phyloP scores from a whole-genome alignment of 2,888 invertebrate species.

The Ptilodon capucinus region DNA sequence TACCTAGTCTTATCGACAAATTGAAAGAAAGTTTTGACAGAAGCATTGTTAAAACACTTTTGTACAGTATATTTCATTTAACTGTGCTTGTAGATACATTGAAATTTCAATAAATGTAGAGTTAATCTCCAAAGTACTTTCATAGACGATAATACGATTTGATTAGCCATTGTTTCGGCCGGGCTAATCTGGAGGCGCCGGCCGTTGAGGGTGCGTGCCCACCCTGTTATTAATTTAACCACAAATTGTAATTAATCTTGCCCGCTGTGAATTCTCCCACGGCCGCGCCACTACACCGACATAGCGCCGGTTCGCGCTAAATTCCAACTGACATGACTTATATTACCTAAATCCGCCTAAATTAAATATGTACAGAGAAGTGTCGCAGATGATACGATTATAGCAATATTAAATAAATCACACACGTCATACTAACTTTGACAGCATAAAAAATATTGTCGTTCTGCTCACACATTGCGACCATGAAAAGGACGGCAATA shows the following conservation, averaged over 20 bases:
- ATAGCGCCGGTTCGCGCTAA: slow-evolving; percentile 32
- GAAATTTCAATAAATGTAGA: too few relatives aligned
- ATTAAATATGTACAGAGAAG: slow-evolving; percentile 27
- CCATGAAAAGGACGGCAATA: too few relatives aligned
- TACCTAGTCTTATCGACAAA: too few relatives aligned
- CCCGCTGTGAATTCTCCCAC: slow-evolving; percentile 69
- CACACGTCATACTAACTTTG: too few relatives aligned
- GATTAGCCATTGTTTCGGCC: slow-evolving; percentile 49
- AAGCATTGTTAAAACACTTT: too few relatives aligned
- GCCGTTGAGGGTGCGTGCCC: slow-evolving; percentile 56
- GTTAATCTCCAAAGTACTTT: slow-evolving; percentile 38
- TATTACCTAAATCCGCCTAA: slow-evolving; percentile 32
- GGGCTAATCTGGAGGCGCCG: slow-evolving; percentile 30
- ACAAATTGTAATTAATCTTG: slow-evolving; percentile 75
- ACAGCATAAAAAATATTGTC: too few relatives aligned
- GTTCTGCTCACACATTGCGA: too few relatives aligned
- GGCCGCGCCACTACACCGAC: slow-evolving; percentile 42
- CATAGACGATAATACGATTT: slow-evolving; percentile 51
- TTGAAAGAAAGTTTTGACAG: too few relatives aligned
- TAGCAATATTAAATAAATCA: slow-evolving; percentile 4
- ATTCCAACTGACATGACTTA: slow-evolving; percentile 39
- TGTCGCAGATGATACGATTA: slow-evolving; percentile 12
- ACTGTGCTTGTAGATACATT: too few relatives aligned
- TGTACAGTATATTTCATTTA: too few relatives aligned
- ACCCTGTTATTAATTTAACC: slow-evolving; percentile 75